Base-by-base conservation (phyloP, 2,888 invertebrate species). In the Erpobdella octoculata region DNA sequence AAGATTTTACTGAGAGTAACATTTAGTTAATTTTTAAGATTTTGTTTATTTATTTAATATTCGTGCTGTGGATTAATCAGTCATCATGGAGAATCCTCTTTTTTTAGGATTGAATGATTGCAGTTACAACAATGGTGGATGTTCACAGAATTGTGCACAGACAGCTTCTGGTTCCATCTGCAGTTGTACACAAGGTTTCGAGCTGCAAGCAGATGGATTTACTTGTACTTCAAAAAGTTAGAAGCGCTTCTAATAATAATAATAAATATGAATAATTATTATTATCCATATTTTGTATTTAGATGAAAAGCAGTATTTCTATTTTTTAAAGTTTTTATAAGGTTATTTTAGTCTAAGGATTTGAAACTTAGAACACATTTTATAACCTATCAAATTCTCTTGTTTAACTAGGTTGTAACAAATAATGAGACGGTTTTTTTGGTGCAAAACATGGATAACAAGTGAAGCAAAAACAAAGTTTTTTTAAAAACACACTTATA, bases 71-170 rank as follows among this genome's bases (percentile, higher is more conserved):
- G 12, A 38, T 28, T n/a, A 28, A n/a, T n/a, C n/a, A n/a, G n/a
- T n/a, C 6, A 25, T 6, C 21, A 59, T n/a, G 8, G 35, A 66
- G 8, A 67, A 67, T 35, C n/a, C 33, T 33, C 25, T 41, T 9
- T 2, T 12, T 5, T 25, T 48, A 67, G 69, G n/a, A n/a, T 35
- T 69, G n/a, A 69, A 58, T 35, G 36, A 35, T 0, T 69, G 69
- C 69, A 1, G 1, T 21, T 58, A 69, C 58, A 69, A 69, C 58
- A 69, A 69, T 25, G 69, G 69, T 3, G 69, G 69, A 28, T 69
- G 69, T 33, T 28, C 69, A 18, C 69, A 69, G 28, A 33, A n/a
- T 21, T 69, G 69, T 21, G 21, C 18, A 6, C 53, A 2, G 4
- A 9, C 18, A 25, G 21, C n/a, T 6, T 36, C 69, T n/a, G 28